Evolutionary conservation across 2,888 invertebrate genomes (phyloP).

Genomic region (Synergus umbraculus): DNA sequence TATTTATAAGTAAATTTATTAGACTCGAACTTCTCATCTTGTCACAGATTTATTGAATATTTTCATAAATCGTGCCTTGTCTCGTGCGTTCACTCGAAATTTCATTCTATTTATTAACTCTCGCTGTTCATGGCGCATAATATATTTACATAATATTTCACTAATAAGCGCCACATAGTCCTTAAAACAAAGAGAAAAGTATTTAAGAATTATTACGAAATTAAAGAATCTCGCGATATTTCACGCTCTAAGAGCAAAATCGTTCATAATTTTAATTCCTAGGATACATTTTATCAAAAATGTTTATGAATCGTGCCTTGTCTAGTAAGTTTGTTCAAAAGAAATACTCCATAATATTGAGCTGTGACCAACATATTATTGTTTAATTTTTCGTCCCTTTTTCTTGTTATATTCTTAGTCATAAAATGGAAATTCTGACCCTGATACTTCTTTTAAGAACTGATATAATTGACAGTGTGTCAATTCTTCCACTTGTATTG

Average conservation of each 20-base stretch:
- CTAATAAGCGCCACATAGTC: constrained; percentile 10
- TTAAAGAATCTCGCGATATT: constrained; percentile 16
- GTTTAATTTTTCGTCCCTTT: neutral
- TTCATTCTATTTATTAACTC: constrained; percentile 11
- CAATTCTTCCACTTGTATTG: neutral
- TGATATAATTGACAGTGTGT: neutral
- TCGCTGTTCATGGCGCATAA: constrained; percentile 8
- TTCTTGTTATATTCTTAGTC: neutral
- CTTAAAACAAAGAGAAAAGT: constrained; percentile 10
- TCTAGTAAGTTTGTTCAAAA: constrained; percentile 17
- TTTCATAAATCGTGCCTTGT: constrained; percentile 41
- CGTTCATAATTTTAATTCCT: neutral
- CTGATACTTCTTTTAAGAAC: neutral
- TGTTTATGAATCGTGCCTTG: constrained; percentile 26
- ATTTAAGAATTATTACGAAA: constrained; percentile 14
- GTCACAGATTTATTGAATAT: constrained; percentile 27
- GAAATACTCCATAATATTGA: constrained; percentile 38
- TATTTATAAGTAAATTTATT: neutral
- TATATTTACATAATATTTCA: constrained; percentile 9
- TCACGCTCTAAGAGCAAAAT: constrained; percentile 4
- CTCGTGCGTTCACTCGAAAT: constrained; percentile 21
- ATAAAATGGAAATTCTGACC: constrained; percentile 1
- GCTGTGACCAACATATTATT: constrained; percentile 19
- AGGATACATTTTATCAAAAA: constrained; percentile 14
- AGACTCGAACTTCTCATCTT: constrained; percentile 2